Conservation (phyloP, 2,888 invertebrate genomes). For the Acrocyrtus sp. region DNA sequence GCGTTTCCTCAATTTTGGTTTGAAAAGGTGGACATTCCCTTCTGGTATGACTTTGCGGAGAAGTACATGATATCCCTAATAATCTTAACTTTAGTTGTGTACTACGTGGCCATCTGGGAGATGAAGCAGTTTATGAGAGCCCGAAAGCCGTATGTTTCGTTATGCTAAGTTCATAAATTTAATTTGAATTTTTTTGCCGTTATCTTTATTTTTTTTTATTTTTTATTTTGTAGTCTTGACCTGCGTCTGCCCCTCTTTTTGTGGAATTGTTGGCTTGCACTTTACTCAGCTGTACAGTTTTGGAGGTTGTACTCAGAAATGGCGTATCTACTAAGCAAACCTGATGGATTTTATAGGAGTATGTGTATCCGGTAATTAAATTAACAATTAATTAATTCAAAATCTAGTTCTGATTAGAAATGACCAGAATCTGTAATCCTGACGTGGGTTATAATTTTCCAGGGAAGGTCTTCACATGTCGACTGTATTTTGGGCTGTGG, state of each 20-base stretch:
- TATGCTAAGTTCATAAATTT: too few relatives aligned
- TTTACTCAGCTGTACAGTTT: slow-evolving; percentile 5
- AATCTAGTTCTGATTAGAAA: too few relatives aligned
- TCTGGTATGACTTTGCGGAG: slow-evolving; percentile 27
- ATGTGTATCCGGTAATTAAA: slow-evolving; percentile 37
- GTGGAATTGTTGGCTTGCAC: slow-evolving; percentile 24
- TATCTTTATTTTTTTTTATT: too few relatives aligned
- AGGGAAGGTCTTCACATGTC: slow-evolving; percentile 34
- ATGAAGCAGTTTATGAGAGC: slow-evolving; percentile 14
- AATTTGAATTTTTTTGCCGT: too few relatives aligned
- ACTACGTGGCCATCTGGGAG: slow-evolving; percentile 5
- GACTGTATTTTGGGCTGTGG: slow-evolving; percentile 16
- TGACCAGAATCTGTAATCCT: too few relatives aligned
- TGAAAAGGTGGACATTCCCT: slow-evolving; percentile 24
- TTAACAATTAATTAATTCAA: too few relatives aligned
- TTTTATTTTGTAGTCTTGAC: too few relatives aligned
- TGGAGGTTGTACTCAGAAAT: slow-evolving; percentile 12
- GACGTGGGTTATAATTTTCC: not conserved
- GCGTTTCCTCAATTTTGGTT: slow-evolving; percentile 42
- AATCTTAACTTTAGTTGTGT: not conserved
- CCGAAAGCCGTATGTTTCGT: slow-evolving; percentile 14
- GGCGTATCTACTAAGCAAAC: not conserved
- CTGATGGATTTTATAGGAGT: slow-evolving; percentile 34
- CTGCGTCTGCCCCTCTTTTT: slow-evolving; percentile 10
- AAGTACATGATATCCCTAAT: not conserved